A percentile compares a stretch with the other conserved stretches of the same genome.
Conservation (phyloP, 2,888 invertebrate genomes). For the Cosmia trapezina region DNA sequence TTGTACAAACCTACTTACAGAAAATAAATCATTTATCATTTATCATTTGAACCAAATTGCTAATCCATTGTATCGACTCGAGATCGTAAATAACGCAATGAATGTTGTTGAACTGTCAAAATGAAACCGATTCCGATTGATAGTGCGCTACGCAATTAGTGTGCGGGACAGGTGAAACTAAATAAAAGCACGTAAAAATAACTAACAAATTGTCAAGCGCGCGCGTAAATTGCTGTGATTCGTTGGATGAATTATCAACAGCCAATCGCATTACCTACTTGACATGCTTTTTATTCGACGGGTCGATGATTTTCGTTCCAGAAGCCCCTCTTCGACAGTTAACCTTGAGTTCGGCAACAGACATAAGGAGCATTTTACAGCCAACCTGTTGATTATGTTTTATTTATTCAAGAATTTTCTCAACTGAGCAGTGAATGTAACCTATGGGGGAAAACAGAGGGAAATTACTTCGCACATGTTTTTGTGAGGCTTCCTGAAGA, state of each 20-base stretch:
- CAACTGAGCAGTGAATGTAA: slow-evolving; percentile 6
- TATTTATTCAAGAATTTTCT: slow-evolving; percentile 63
- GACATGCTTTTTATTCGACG: neutral
- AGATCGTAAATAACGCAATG: too few relatives aligned
- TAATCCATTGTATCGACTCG: too few relatives aligned
- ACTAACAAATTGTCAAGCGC: neutral
- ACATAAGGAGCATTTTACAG: slow-evolving; percentile 23
- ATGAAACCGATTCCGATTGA: too few relatives aligned
- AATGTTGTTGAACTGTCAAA: too few relatives aligned
- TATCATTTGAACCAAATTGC: too few relatives aligned
- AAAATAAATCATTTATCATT: too few relatives aligned
- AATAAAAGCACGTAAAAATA: too few relatives aligned
- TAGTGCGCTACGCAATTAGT: too few relatives aligned
- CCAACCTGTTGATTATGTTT: slow-evolving; percentile 70
- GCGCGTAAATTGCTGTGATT: neutral
- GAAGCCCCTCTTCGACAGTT: neutral
- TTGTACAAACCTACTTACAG: too few relatives aligned
- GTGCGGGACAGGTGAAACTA: too few relatives aligned
- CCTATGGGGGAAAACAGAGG: neutral
- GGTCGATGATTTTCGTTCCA: neutral
- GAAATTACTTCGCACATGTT: neutral
- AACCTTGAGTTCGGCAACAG: slow-evolving; percentile 13
- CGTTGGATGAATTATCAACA: neutral
- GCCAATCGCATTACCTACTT: neutral
- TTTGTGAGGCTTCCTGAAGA: slow-evolving; percentile 20